Evolutionary conservation across 1,140 invertebrate species (phyloP), one percentile per base, ranked within the genome.

Genomic region (Melipona quadrifasciata): DNA sequence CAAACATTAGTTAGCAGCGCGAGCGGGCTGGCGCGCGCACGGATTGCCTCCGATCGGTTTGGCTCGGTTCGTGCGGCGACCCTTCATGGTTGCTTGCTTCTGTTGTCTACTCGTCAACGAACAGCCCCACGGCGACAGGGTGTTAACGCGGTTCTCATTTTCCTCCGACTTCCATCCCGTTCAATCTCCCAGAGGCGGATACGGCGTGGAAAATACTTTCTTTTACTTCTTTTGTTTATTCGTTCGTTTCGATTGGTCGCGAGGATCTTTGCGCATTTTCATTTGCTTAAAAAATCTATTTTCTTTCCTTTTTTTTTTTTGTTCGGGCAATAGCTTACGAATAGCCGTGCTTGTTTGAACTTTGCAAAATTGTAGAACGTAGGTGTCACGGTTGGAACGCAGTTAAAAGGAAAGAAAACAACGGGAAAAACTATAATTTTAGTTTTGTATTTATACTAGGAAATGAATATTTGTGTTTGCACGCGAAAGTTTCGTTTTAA

Each of bases 1-100:
- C 93, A 95, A 95, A 95, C 94, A 95, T 94, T 95, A 95, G 94
- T 95, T 95, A 95, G 94, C 90, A 87, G 85, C 86, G 87, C 72
- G 87, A 74, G 82, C 89, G 90, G 81, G 80, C 71, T 61, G 24
- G 58, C 82, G 90, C 73, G 73, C 70, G 81, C 82, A 74, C 71
- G 88, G 90, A 93, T 93, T 92, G 92, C 91, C 90, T 92, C 87
- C 91, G 83, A 90, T 89, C 88, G 90, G 93, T 91, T 93, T 91
- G 89, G 89, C 83, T 87, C 86, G 88, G 91, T 90, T 92, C 91
- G 84, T 92, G 93, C 57, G 92, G 92, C 91, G 92, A 93, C 93
- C 93, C 93, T 94, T 94, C 92, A 94, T 91, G 93, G 91, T 93
- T 93, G 83, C 93, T 93, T 91, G 93, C 79, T 88, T 93, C 92